These are phyloP conservation scores for Radopholus similis DNA, from an alignment of 1,140 invertebrate genomes.

Conservation along the genomic window DNA sequence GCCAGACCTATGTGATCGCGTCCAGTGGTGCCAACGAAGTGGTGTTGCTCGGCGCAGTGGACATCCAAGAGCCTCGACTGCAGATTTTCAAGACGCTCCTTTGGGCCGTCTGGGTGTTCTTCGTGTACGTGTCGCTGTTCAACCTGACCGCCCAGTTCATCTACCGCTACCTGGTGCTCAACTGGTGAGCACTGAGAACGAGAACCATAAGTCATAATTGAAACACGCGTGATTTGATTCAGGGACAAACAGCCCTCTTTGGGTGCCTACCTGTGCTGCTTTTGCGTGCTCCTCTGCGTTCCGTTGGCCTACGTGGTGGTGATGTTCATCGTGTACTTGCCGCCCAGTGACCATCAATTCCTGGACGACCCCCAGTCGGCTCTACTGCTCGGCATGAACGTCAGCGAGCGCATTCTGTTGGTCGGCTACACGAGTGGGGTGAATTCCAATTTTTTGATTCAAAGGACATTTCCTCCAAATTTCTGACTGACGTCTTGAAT, in stretches of 20 bases:
- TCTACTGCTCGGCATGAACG: background rate
- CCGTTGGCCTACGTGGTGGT: background rate
- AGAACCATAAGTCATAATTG: background rate
- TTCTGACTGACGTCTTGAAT: background rate
- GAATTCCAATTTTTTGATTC: background rate
- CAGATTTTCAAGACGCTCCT: too few species aligned
- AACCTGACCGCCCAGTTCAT: too few species aligned
- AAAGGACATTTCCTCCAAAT: background rate
- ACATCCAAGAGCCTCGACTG: too few species aligned
- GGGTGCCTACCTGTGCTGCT: background rate
- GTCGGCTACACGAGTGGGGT: background rate
- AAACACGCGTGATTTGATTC: background rate
- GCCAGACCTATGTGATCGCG: background rate
- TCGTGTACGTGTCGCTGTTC: too few species aligned
- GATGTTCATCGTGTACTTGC: background rate
- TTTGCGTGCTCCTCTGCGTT: background rate
- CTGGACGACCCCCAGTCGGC: background rate
- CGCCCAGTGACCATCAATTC: background rate
- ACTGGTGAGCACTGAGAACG: too few species aligned
- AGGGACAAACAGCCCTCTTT: background rate
- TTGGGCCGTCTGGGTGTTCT: too few species aligned
- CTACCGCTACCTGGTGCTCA: too few species aligned
- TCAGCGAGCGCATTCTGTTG: background rate
- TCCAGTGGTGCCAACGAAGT: too few species aligned
- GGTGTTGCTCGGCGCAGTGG: too few species aligned